A percentile compares a stretch with the other conserved stretches of the same genome.
Conservation (phyloP, 2,797 vertebrate genomes). For the Apogon hyalosoma region DNA sequence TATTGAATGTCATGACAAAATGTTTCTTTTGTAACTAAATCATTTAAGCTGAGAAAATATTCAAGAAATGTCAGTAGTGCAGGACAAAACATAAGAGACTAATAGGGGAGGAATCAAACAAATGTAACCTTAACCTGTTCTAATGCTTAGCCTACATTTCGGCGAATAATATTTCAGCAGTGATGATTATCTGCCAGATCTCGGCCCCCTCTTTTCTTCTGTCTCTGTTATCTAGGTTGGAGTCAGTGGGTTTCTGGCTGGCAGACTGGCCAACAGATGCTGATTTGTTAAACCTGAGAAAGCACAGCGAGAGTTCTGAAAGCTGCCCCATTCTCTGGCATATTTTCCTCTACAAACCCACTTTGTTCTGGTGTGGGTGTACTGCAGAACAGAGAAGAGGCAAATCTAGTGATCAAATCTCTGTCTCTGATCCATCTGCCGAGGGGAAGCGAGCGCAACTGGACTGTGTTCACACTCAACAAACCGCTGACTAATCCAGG, state of each 20-base stretch:
- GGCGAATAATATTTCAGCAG: constrained; percentile 25
- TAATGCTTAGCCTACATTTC: constrained; percentile 29
- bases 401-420: constrained; percentile 59
- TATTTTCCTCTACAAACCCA: constrained; percentile 45
- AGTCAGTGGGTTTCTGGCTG: constrained; percentile 68
- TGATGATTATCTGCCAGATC: constrained; percentile 15
- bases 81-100: background rate
- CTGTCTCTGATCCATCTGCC: constrained; percentile 62
- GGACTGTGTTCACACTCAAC: constrained; percentile 60
- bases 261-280: constrained; percentile 75
- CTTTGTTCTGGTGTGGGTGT: constrained; percentile 44
- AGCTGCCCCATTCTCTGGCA: constrained; percentile 55
- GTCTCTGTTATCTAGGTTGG: constrained; percentile 63
- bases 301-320: constrained; percentile 71
- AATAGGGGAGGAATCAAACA: background rate
- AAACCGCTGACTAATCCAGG: constrained; percentile 72
- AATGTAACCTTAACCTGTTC: constrained; percentile 6
- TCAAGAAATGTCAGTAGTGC: background rate
- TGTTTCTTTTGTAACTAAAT: background rate
- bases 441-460: constrained; percentile 41
- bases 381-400: constrained; percentile 32
- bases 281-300: constrained; percentile 80
- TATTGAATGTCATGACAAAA: constrained; percentile 3
- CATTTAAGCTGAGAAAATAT: no score
- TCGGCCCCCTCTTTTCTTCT: constrained; percentile 13